Base-by-base conservation (phyloP, 2,797 vertebrate genomes). In the Sebastes steindachneri region DNA sequence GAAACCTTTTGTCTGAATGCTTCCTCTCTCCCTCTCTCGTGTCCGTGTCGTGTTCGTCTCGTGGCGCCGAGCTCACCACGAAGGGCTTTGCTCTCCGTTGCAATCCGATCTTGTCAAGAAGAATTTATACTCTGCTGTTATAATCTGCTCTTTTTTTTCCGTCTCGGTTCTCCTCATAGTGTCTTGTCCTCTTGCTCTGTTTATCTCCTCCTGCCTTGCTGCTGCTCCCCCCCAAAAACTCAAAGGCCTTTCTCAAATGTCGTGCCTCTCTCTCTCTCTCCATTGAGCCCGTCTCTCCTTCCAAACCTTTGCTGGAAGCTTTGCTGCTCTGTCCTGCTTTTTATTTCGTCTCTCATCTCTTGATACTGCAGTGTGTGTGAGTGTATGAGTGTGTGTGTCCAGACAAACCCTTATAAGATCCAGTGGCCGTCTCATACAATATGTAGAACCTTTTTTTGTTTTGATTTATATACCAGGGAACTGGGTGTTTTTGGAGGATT, bases 181-280 rank as follows among this genome's bases (percentile, higher is more conserved):
- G 77, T 58, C 68, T 64, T 12, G 64, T 82, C 74, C 73, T 67
- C 73, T 65, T 23, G 68, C 80, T 80, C 57, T 23, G 76, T 85
- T 78, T 60, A 75, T 79, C 68, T 85, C 69, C 64, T 76, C 33
- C 73, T 85, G 77, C 73, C 86, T 87, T 74, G 82, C 81, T 92
- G 88, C 89, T 92, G 89, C 89, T 89, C 82, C 82, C 88, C 82
- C 79, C 62, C 65, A 59, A 59, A 86, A 91, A 91, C 93, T 94
- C 88, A 89, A 95, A 94, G 93, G 95, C 95, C 95, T 96, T 94
- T 94, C 87, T 93, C 88, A 89, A 51, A 94, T 89, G 92, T 80
- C 31, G 94, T 95, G 95, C 94, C 95, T 93, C 79, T 92, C 80
- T 88, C 80, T 35, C 33, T 37, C 35, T 37, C 35, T 37, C 12